A percentile compares a stretch with the other conserved stretches of the same genome.
Conservation (phyloP, 2,888 invertebrate genomes). For the Aplocera efformata region DNA sequence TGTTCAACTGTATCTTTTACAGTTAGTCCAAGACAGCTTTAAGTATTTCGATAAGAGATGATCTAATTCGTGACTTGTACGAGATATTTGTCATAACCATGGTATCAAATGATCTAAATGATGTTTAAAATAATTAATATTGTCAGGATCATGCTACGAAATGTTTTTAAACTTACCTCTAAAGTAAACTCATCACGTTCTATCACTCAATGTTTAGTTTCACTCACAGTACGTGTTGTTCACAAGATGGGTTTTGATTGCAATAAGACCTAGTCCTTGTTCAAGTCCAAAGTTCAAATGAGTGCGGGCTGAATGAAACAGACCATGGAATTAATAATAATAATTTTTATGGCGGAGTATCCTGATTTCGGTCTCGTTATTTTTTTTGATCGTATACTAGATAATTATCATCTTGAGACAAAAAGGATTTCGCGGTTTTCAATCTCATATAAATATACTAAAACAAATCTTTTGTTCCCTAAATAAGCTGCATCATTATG, state of each 20-base stretch:
- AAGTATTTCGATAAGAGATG: constrained; percentile 5
- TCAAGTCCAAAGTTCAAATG: constrained; percentile 14
- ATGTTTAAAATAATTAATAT: too few species aligned
- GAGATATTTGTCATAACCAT: constrained; percentile 5
- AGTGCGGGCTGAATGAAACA: constrained; percentile 16
- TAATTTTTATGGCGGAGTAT: constrained; percentile 44
- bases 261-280: too few species aligned
- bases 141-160: constrained; percentile 5
- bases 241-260: constrained; percentile 3
- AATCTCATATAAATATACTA: background rate
- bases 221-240: constrained; percentile 5
- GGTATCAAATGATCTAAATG: constrained; percentile 7
- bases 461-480: constrained; percentile 12
- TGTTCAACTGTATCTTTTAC: constrained; percentile 1
- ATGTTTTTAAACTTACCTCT: background rate
- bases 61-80: constrained; percentile 2
- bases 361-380: constrained; percentile 25
- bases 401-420: too few species aligned
- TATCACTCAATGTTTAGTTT: constrained; percentile 1
- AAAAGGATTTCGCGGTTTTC: too few species aligned
- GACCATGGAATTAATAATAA: constrained; percentile 29
- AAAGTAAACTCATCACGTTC: too few species aligned
- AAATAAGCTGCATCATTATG: constrained; percentile 12
- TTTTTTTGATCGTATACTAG: too few species aligned
- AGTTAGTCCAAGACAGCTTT: constrained; percentile 7